Conservation (phyloP, 2,113 vertebrate species). For the Oncorhynchus keta region DNA sequence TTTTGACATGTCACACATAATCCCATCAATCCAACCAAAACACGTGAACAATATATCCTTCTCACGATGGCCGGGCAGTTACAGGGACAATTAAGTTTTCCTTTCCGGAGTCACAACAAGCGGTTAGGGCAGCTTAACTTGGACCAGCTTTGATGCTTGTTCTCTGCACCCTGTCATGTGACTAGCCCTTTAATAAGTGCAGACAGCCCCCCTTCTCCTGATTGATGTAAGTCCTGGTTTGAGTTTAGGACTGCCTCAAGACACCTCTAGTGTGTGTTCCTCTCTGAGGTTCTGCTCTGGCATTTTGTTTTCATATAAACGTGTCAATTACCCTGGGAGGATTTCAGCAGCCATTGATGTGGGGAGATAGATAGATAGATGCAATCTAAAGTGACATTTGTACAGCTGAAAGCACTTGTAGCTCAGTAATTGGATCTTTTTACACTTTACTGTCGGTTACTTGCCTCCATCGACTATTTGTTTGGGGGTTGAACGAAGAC, state of each 20-base stretch:
- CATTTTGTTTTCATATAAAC: constrained; percentile 34
- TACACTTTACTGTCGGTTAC: constrained; percentile 75
- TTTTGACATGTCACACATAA: constrained; percentile 75
- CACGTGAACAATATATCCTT: constrained; percentile 55
- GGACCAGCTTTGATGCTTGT: constrained; percentile 41
- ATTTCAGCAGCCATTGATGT: constrained; percentile 60
- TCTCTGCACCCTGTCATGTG: constrained; percentile 16
- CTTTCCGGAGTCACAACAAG: constrained; percentile 47
- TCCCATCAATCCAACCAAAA: constrained; percentile 65
- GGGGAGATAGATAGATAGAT: constrained; percentile 55
- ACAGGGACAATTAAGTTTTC: constrained; percentile 50
- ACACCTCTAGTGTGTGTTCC: constrained; percentile 33
- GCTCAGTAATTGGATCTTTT: constrained; percentile 83
- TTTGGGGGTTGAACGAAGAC: not conserved
- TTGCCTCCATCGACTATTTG: constrained; percentile 24
- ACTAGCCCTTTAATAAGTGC: constrained; percentile 11
- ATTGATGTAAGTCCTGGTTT: not conserved
- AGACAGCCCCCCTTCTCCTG: not conserved
- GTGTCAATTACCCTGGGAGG: constrained; percentile 69
- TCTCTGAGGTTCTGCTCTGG: constrained; percentile 28
- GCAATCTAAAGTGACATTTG: constrained; percentile 79
- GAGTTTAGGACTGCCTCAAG: constrained; percentile 26
- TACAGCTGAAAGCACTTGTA: constrained; percentile 74
- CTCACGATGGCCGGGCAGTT: constrained; percentile 23
- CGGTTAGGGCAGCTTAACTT: constrained; percentile 55